Evolutionary conservation across 2,888 invertebrate genomes (phyloP).

Genomic region (Pegoplata infirma): DNA sequence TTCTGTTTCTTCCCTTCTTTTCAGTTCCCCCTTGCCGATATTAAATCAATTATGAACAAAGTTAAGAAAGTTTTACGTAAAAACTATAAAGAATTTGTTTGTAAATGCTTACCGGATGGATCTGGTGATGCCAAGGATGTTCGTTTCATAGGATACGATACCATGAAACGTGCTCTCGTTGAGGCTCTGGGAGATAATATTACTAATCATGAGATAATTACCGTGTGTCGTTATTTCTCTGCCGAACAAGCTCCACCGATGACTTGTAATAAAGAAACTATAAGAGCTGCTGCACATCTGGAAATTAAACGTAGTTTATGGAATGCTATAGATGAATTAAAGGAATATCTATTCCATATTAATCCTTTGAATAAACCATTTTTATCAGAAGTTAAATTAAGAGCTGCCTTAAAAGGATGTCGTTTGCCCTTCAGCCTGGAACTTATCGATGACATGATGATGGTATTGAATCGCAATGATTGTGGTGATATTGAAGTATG

Average conservation of each 20-base stretch:
- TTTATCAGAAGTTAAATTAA: constrained; percentile 81
- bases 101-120: constrained; percentile 81
- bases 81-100: constrained; percentile 87
- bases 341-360: constrained; percentile 81
- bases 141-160: constrained; percentile 71
- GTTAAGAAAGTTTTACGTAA: constrained; percentile 84
- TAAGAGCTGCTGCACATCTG: constrained; percentile 83
- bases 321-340: constrained; percentile 83
- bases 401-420: constrained; percentile 84
- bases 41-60: constrained; percentile 85
- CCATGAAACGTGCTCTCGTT: constrained; percentile 81
- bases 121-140: constrained; percentile 63
- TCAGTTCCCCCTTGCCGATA: constrained; percentile 87
- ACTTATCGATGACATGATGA: constrained; percentile 84
- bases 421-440: constrained; percentile 84
- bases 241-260: constrained; percentile 80
- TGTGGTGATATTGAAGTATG: constrained; percentile 83
- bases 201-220: constrained; percentile 89
- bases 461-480: constrained; percentile 81
- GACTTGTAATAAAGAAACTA: constrained; percentile 78
- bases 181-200: constrained; percentile 84
- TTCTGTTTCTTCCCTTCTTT: constrained; percentile 4
- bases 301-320: constrained; percentile 86
- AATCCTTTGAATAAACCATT: constrained; percentile 81
- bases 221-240: constrained; percentile 86